Evolutionary conservation across 2,113 vertebrate species (phyloP), one percentile per base, ranked within the genome.

Genomic region (Glareola pratincola): DNA sequence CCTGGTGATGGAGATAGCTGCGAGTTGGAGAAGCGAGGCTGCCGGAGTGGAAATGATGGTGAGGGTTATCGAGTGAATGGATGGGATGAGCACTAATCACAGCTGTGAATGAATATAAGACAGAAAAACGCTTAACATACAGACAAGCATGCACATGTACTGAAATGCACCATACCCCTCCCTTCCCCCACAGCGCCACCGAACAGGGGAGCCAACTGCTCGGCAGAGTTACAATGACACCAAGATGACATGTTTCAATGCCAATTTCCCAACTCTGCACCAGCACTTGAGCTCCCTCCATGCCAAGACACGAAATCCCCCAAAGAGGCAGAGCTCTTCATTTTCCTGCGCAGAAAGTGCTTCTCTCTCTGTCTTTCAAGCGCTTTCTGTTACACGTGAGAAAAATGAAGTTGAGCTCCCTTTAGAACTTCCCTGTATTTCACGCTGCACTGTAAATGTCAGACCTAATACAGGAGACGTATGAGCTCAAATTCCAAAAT

Each of bases 1-100:
- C 98, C 95, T 99, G 98, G 96, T 99, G 99, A 97, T 99, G 98
- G 97, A 99, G 99, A 98, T 99, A 99, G 98, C 98, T 98, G 99
- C 99, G 98, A 82, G 98, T 99, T 95, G 99, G 99, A 87, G 99
- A 99, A 81, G 98, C 99, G 98, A 99, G 98, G 98, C 99, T 99
- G 98, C 99, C 98, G 97, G 98, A 98, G 99, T 99, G 99, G 99
- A 99, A 99, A 99, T 99, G 99, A 98, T 99, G 99, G 98, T 99
- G 99, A 98, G 99, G 99, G 98, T 99, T 99, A 98, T 99, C 99
- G 94, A 99, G 99, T 97, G 99, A 99, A 99, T 99, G 99, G 99
- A 99, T 99, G 99, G 99, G 99, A 98, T 99, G 99, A 98, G 99
- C 99, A 98, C 99, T 99, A 99, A 99, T 98, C 99, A 99, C 99